Percentiles rank a stretch among this genome's conserved stretches.
Evolutionary conservation across 2,888 invertebrate species (phyloP).

Genomic region (Drosophila pegasa): DNA sequence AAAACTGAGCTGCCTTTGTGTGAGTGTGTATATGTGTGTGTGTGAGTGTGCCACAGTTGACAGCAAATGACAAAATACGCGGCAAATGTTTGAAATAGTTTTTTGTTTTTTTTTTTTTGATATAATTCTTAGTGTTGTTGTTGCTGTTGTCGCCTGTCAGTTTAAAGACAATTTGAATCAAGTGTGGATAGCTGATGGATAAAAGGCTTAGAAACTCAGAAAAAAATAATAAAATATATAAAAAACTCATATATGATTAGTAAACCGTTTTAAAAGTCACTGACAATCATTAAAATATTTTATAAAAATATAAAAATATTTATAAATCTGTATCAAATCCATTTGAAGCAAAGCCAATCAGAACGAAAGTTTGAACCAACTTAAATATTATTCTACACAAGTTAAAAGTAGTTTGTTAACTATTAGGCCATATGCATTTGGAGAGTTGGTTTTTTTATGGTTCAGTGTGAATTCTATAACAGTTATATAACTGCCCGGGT

Average conservation of each 20-base stretch:
- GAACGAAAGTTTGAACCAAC: neutral
- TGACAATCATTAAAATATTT: neutral
- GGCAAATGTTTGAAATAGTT: slow-evolving; percentile 71
- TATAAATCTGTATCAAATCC: neutral
- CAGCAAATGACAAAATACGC: slow-evolving; percentile 77
- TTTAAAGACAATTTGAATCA: slow-evolving; percentile 42
- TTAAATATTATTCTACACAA: neutral
- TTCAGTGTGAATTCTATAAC: neutral
- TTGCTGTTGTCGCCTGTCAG: slow-evolving; percentile 57
- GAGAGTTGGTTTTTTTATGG: neutral
- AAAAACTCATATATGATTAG: too few species aligned
- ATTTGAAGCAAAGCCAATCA: neutral
- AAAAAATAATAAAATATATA: neutral
- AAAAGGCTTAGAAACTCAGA: neutral
- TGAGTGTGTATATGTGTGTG: slow-evolving; percentile 16
- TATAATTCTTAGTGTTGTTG: slow-evolving; percentile 28
- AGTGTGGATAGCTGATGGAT: slow-evolving; percentile 12
- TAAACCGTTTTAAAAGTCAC: neutral
- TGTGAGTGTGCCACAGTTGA: slow-evolving; percentile 60
- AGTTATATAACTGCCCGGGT: neutral
- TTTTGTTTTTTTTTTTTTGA: slow-evolving; percentile 21
- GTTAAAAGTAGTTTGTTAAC: neutral
- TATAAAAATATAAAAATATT: neutral
- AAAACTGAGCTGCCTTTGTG: slow-evolving; percentile 17
- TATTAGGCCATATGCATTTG: neutral